A percentile compares a stretch with the other conserved stretches of the same genome.
Evolutionary conservation across 1,140 invertebrate species (phyloP).

Genomic region (Zelostemma sp.): DNA sequence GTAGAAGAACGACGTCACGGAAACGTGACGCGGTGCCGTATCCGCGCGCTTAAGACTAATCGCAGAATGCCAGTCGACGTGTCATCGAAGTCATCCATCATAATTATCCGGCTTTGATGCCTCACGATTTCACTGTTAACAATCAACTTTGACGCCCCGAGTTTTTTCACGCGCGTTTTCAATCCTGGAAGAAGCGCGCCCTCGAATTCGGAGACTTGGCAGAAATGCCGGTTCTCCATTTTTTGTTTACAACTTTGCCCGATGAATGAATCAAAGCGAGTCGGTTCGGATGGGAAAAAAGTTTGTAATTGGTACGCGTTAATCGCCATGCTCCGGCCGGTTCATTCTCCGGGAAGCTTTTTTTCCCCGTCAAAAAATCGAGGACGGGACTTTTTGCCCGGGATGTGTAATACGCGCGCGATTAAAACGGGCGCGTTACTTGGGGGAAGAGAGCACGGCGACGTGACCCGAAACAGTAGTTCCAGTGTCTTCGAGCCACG

Average conservation of each 20-base stretch:
- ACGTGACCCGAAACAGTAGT: conserved; percentile 46
- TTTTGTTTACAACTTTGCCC: not conserved
- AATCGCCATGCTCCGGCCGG: not conserved
- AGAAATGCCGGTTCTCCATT: not conserved
- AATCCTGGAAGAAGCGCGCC: too few relatives aligned
- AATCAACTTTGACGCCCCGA: not conserved
- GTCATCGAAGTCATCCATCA: conserved; percentile 59
- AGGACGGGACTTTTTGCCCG: conserved; percentile 30
- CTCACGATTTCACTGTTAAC: too few relatives aligned
- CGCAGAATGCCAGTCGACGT: conserved; percentile 36
- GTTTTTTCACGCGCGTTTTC: not conserved
- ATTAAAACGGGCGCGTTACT: conserved; percentile 37
- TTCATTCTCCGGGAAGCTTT: not conserved
- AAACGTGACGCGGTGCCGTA: conserved; percentile 46
- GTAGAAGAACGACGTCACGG: conserved; percentile 4
- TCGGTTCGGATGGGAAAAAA: not conserved
- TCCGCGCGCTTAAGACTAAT: conserved; percentile 41
- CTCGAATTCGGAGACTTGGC: not conserved
- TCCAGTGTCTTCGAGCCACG: conserved; percentile 49
- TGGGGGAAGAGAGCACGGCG: conserved; percentile 26
- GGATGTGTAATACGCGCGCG: conserved; percentile 18
- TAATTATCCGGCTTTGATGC: conserved; percentile 53
- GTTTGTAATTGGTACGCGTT: not conserved
- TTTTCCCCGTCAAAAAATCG: conserved; percentile 23
- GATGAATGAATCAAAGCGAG: not conserved